Evolutionary conservation across 2,888 invertebrate genomes (phyloP).

Genomic region (Octonoba sinensis): DNA sequence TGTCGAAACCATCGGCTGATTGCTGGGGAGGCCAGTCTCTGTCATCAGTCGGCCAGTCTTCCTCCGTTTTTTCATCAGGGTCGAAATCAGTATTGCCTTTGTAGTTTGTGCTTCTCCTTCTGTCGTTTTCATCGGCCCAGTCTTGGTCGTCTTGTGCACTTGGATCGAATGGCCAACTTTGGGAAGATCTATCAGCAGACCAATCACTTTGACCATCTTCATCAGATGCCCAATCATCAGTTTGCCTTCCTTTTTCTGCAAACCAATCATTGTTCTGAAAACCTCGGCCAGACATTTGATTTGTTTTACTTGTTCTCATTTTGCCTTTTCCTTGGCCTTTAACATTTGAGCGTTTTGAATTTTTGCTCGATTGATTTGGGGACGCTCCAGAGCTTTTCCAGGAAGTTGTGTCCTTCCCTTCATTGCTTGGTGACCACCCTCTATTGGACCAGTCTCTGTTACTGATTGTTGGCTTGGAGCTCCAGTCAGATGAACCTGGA

Average conservation of each 20-base stretch:
- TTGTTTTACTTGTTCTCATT: background rate
- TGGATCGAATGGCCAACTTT: no score
- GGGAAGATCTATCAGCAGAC: background rate
- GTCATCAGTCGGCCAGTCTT: constrained; percentile 1
- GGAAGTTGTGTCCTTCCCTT: no score
- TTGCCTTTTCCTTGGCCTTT: no score
- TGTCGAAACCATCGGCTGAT: background rate
- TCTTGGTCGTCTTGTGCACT: background rate
- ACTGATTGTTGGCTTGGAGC: background rate
- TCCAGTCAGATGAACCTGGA: no score
- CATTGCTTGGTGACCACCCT: background rate
- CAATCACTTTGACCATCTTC: background rate
- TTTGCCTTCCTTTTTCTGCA: background rate
- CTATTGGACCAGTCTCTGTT: background rate
- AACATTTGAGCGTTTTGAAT: no score
- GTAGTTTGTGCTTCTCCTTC: background rate
- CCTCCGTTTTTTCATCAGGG: background rate
- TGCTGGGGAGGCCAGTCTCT: background rate
- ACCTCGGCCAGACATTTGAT: background rate
- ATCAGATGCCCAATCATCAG: constrained; percentile 8
- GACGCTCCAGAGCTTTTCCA: no score
- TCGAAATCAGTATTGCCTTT: background rate
- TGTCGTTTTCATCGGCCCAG: background rate
- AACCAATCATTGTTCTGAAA: background rate
- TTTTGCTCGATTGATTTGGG: no score